Conservation (phyloP, 2,113 vertebrate genomes). For the Halichoeres trimaculatus region DNA sequence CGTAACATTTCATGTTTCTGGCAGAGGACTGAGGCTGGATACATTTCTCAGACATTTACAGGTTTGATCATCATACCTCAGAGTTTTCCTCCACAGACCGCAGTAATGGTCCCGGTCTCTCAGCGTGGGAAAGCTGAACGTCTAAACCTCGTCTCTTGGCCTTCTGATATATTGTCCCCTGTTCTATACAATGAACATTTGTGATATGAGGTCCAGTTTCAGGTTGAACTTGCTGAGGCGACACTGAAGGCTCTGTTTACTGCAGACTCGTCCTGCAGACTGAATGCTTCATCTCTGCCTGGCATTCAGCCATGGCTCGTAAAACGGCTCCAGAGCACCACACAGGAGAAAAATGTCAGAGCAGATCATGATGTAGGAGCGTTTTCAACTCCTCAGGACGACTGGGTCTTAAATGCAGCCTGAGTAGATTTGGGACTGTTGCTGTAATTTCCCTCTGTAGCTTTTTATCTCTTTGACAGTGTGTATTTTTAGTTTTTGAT, state of each 20-base stretch:
- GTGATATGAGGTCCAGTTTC: constrained; percentile 63
- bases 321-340: constrained; percentile 67
- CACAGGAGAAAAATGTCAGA: constrained; percentile 54
- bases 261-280: constrained; percentile 60
- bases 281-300: constrained; percentile 67
- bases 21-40: constrained; percentile 22
- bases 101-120: constrained; percentile 15
- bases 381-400: constrained; percentile 35
- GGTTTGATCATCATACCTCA: constrained; percentile 19
- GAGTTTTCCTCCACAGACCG: constrained; percentile 10
- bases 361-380: constrained; percentile 38
- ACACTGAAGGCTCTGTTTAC: constrained; percentile 75
- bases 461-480: constrained; percentile 53
- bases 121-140: constrained; percentile 48
- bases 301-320: constrained; percentile 73
- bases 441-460: constrained; percentile 48
- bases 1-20: constrained; percentile 16
- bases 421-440: neutral
- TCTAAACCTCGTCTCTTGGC: constrained; percentile 50
- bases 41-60: constrained; percentile 14
- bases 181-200: constrained; percentile 60
- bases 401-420: constrained; percentile 54
- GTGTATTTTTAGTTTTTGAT: constrained; percentile 44
- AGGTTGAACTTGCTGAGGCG: constrained; percentile 53
- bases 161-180: constrained; percentile 58